Evolutionary conservation across 2,888 invertebrate genomes (phyloP), one percentile per base, ranked within the genome.

Genomic region (Leucophenga maculata): DNA sequence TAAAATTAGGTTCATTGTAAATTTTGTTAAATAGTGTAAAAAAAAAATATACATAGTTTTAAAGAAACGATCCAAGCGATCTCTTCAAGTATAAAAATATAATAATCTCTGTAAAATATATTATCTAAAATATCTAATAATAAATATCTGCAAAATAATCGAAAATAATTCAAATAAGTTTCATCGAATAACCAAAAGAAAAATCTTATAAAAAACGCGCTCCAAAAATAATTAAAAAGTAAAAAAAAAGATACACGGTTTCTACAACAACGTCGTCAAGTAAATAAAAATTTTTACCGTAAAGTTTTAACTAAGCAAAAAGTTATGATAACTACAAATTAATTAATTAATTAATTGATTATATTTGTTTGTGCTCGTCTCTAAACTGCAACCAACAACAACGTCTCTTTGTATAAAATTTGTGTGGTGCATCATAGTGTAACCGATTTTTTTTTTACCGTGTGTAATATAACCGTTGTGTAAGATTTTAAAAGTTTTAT

Each of bases 141-240:
- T 77, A 79, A 83, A 54, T 22, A 75, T 82, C 78, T 68, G 67
- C 68, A 78, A 82, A 68, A 75, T 80, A 82, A 76, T 75, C 74
- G 18, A 77, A 72, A 76, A 75, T 78, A 74, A 79, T 74, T 75
- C 75, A 73, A 78, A 83, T 80, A 80, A 76, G 82, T 81, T 79
- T 81, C 39, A 81, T 77, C 83, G 78, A 69, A 82, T 71, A 79
- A 72, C 72, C 72, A 71, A 70, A 72, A 60, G 50, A 52, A 46
- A 46, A n/a, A n/a, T n/a, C n/a, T 14, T 39, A n/a, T n/a, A n/a
- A n/a, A n/a, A n/a, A n/a, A n/a, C 16, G 14, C 13, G 18, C 13
- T 60, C 18, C 13, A 16, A 32, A 60, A 60, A 39, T 20, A 60
- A 60, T n/a, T 20, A 4, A 16, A 64, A 48, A 62, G 18, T 48